Percentiles rank a stretch among this genome's conserved stretches.
Evolutionary conservation across 2,113 vertebrate species (phyloP).

Genomic region (Misgurnus anguillicaudatus): DNA sequence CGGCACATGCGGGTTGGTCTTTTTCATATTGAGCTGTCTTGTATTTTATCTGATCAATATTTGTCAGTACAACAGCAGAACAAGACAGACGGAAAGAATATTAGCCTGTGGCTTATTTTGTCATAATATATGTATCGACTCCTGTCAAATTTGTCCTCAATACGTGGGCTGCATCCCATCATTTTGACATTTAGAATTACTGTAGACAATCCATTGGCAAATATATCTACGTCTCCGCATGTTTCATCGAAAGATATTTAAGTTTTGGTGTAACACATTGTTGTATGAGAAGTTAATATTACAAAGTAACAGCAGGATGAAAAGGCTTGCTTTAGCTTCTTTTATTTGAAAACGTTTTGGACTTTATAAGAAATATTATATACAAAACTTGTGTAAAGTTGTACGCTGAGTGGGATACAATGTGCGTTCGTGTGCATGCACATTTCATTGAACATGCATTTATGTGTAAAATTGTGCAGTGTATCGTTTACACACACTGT

Average conservation of each 20-base stretch:
- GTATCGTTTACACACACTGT: background rate
- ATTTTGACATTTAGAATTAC: conserved; percentile 15
- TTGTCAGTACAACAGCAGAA: conserved; percentile 12
- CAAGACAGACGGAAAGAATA: background rate
- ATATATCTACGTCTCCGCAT: background rate
- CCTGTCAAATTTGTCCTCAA: conserved; percentile 1
- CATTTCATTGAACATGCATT: no score
- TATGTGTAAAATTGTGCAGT: background rate
- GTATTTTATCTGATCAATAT: conserved; percentile 21
- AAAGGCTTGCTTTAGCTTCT: background rate
- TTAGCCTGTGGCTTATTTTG: conserved; percentile 24
- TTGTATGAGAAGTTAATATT: background rate
- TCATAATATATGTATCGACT: conserved; percentile 31
- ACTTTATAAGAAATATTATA: no score
- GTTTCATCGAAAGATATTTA: no score
- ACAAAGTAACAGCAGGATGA: background rate
- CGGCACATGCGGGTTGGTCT: background rate
- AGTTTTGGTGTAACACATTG: no score
- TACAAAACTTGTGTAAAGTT: background rate
- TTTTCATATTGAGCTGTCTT: background rate
- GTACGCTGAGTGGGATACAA: no score
- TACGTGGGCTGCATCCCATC: background rate
- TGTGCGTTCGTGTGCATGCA: no score
- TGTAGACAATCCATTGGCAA: background rate
- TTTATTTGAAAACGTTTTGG: background rate